phyloP scores from a whole-genome alignment of 2,113 vertebrate species.

The Chloropsis hardwickii region DNA sequence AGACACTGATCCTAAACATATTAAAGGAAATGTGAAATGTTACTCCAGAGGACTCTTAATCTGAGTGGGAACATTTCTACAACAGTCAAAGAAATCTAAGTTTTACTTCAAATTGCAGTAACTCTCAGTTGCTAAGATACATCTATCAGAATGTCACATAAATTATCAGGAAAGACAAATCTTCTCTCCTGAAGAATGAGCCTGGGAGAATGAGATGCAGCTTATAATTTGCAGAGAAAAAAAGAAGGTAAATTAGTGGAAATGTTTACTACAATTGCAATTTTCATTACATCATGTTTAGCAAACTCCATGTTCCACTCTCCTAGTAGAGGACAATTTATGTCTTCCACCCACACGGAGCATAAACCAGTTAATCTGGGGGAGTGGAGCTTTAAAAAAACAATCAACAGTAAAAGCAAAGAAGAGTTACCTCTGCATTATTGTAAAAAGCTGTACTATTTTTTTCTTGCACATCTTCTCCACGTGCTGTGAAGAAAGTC shows the following conservation, averaged over 20 bases:
- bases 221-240: background rate
- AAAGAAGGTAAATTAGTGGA: background rate
- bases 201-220: background rate
- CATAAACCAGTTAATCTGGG: background rate
- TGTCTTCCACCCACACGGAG: background rate
- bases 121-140: slow-evolving; percentile 55
- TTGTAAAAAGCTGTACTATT: slow-evolving; percentile 99
- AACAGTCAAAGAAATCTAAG: slow-evolving; percentile 33
- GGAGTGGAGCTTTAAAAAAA: background rate
- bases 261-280: slow-evolving; percentile 20
- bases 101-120: slow-evolving; percentile 52
- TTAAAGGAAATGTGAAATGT: slow-evolving; percentile 25
- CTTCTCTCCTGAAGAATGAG: slow-evolving; percentile 6
- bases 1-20: background rate
- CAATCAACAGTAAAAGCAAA: background rate
- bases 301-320: background rate
- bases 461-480: slow-evolving; percentile 98
- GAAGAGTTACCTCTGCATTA: slow-evolving; percentile 89
- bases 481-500: slow-evolving; percentile 97
- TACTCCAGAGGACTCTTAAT: slow-evolving; percentile 29
- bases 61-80: slow-evolving; percentile 64
- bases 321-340: background rate
- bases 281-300: background rate
- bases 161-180: slow-evolving; percentile 28
- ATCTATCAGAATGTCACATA: slow-evolving; percentile 26